Evolutionary conservation across 2,888 invertebrate genomes (phyloP).

Genomic region (Abrostola tripartita): DNA sequence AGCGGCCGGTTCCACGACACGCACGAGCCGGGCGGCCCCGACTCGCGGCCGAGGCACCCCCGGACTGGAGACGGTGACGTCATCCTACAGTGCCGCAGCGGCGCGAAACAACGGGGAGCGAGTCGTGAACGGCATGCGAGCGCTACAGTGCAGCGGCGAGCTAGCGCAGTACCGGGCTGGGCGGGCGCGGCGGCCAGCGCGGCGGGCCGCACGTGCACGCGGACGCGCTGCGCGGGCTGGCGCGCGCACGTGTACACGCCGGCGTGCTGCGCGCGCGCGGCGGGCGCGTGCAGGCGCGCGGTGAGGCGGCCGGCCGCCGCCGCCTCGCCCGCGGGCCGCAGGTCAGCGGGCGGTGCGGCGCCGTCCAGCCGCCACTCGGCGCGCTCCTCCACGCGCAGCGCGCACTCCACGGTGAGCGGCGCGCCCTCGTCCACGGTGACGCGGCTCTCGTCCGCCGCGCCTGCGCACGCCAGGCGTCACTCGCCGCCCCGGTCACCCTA

Average conservation of each 20-base stretch:
- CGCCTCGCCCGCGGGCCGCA: conserved; percentile 67
- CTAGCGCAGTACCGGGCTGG: conserved; percentile 39
- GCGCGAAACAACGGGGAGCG: conserved; percentile 18
- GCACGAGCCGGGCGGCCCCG: too few relatives aligned
- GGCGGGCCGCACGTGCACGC: conserved; percentile 63
- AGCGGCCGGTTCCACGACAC: too few relatives aligned
- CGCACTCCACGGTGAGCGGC: conserved; percentile 78
- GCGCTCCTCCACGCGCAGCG: conserved; percentile 73
- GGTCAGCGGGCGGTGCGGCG: conserved; percentile 67
- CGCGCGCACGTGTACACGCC: conserved; percentile 75
- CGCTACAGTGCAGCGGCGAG: conserved; percentile 37
- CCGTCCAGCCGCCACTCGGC: conserved; percentile 72
- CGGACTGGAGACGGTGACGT: neutral
- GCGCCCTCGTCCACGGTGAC: conserved; percentile 73
- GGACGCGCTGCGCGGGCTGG: conserved; percentile 65
- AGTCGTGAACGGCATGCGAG: conserved; percentile 34
- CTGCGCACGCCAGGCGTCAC: conserved; percentile 59
- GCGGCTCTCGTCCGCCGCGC: conserved; percentile 58
- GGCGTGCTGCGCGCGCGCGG: conserved; percentile 69
- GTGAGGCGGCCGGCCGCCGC: conserved; percentile 61
- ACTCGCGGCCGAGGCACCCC: neutral
- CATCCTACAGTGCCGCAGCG: neutral
- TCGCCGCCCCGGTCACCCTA: conserved; percentile 8
- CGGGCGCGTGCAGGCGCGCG: conserved; percentile 67
- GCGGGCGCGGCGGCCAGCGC: conserved; percentile 40